A percentile compares a stretch with the other conserved stretches of the same genome.
These are phyloP conservation scores for Paramormyrops kingsleyae DNA, from an alignment of 2,113 vertebrate species.

Conservation along the genomic window DNA sequence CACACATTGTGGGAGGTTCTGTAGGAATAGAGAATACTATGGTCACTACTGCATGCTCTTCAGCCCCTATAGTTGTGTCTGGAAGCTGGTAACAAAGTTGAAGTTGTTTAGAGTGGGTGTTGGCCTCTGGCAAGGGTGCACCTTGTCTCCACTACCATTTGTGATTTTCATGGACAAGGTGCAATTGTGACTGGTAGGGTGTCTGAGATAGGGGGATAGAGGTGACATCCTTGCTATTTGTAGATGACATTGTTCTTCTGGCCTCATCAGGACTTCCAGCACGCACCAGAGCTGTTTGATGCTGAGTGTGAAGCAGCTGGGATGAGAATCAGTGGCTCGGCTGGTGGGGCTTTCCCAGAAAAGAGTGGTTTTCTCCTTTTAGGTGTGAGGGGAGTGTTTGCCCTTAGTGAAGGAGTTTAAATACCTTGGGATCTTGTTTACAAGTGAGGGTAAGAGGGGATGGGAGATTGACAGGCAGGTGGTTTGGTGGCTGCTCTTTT, in stretches of 20 bases:
- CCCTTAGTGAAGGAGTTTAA: not conserved
- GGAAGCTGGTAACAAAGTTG: not conserved
- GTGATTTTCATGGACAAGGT: slow-evolving; percentile 1
- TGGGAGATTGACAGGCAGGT: not conserved
- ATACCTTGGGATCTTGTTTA: not conserved
- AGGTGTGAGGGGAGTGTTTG: not conserved
- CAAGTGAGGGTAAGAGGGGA: not conserved
- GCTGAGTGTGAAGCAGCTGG: not conserved
- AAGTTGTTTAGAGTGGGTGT: not conserved
- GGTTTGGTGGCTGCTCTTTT: not conserved
- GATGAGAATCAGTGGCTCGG: not conserved
- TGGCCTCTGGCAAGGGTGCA: not conserved
- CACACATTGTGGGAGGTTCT: not conserved
- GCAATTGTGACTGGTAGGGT: not conserved
- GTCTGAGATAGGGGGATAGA: not conserved
- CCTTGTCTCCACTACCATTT: not conserved
- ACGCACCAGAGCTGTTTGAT: not conserved
- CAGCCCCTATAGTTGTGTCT: not conserved
- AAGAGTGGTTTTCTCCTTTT: not conserved
- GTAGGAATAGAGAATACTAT: not conserved
- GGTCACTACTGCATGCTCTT: not conserved
- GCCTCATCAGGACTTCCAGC: not conserved
- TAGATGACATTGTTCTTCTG: slow-evolving; percentile 1
- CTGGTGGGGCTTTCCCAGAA: not conserved
- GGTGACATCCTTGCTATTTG: not conserved